These are phyloP conservation scores for Mamestra brassicae DNA, from an alignment of 2,888 invertebrate genomes.

Conservation along the genomic window DNA sequence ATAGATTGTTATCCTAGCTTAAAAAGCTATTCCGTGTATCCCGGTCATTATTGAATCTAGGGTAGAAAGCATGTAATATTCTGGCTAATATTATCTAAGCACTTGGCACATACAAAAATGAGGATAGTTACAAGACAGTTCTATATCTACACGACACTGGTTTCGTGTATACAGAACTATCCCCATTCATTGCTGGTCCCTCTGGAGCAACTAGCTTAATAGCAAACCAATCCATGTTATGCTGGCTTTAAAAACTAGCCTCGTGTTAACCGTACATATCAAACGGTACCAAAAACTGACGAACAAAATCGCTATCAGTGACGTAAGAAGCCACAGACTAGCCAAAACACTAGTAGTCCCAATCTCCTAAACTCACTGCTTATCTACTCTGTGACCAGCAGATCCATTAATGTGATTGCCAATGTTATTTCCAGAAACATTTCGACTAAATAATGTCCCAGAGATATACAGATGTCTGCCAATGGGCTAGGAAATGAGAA, in stretches of 20 bases:
- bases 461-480: conserved; percentile 53
- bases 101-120: no score
- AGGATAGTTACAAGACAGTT: no score
- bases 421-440: conserved; percentile 52
- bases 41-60: no score
- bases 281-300: background rate
- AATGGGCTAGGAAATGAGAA: conserved; percentile 40
- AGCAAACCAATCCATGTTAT: background rate
- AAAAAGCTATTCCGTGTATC: no score
- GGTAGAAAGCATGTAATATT: no score
- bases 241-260: background rate
- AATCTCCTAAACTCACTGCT: conserved; percentile 13
- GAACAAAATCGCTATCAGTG: background rate
- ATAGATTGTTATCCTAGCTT: no score
- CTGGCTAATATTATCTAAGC: no score
- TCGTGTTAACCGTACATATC: background rate
- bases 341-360: conserved; percentile 5
- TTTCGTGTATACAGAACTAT: no score
- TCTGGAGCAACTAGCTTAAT: background rate
- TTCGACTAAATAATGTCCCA: conserved; percentile 54
- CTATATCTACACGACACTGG: no score
- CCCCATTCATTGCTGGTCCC: background rate
- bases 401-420: conserved; percentile 63
- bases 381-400: conserved; percentile 28
- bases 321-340: conserved; percentile 12